These are phyloP conservation scores for Notamacropus eugenii DNA, from an alignment of 2,797 vertebrate species.

Conservation along the genomic window DNA sequence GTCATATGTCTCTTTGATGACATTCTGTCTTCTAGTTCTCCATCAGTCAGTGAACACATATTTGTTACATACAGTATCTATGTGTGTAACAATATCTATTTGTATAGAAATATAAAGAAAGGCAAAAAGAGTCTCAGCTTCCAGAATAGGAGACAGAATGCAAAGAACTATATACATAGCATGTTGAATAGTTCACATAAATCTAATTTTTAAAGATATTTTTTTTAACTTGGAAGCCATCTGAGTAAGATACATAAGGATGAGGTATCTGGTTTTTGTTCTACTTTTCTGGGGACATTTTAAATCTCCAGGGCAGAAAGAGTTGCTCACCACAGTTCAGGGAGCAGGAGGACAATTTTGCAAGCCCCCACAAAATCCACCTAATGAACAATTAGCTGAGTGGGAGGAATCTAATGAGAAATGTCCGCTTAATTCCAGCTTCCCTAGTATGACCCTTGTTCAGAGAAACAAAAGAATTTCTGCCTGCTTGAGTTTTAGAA, in stretches of 20 bases:
- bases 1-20: neutral
- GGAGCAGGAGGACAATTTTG: neutral
- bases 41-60: neutral
- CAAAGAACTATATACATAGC: neutral
- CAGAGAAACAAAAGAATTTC: slow-evolving; percentile 73
- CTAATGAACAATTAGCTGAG: slow-evolving; percentile 63
- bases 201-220: neutral
- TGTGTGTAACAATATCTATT: too few species aligned
- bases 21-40: neutral
- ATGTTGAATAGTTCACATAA: neutral
- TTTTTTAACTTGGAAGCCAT: neutral
- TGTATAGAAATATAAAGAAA: neutral
- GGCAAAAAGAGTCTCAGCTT: neutral
- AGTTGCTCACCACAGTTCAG: slow-evolving; percentile 5
- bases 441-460: slow-evolving; percentile 58
- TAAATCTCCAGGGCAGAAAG: neutral
- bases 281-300: neutral
- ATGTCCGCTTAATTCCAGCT: slow-evolving; percentile 70
- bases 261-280: neutral
- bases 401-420: slow-evolving; percentile 65
- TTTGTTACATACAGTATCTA: neutral
- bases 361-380: neutral
- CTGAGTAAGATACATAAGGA: neutral
- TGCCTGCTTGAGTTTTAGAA: slow-evolving; percentile 56
- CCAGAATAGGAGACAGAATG: neutral